Evolutionary conservation across 2,888 invertebrate genomes (phyloP).

Genomic region (Camponotus fellah): DNA sequence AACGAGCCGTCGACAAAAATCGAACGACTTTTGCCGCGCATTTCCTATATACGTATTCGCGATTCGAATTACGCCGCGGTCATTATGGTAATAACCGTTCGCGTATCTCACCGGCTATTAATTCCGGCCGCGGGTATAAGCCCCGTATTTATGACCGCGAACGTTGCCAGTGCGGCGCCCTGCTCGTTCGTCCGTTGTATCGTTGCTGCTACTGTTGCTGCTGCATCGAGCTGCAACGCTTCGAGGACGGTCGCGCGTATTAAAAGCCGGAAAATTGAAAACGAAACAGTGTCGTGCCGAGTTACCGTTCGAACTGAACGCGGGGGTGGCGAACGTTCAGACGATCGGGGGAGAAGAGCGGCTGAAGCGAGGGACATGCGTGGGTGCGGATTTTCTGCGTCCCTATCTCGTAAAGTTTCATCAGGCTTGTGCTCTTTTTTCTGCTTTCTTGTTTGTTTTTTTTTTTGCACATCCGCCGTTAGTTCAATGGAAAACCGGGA

Average conservation of each 20-base stretch:
- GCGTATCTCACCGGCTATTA: constrained; percentile 75
- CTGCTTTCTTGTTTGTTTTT: constrained; percentile 42
- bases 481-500: constrained; percentile 41
- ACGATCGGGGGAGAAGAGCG: not conserved
- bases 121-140: constrained; percentile 70
- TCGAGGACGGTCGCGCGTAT: constrained; percentile 68
- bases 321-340: constrained; percentile 22
- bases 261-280: constrained; percentile 80
- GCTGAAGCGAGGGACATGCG: constrained; percentile 14
- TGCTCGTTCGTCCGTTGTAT: not conserved
- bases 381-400: constrained; percentile 52
- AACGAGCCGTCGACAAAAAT: constrained; percentile 26
- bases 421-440: constrained; percentile 56
- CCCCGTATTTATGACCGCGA: constrained; percentile 65
- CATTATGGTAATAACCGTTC: constrained; percentile 80
- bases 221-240: constrained; percentile 30
- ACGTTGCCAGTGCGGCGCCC: constrained; percentile 40
- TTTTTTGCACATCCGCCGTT: constrained; percentile 53
- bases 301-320: constrained; percentile 63
- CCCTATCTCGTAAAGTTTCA: constrained; percentile 68
- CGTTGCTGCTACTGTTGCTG: not conserved
- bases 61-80: constrained; percentile 73
- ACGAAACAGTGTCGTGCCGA: constrained; percentile 70
- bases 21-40: constrained; percentile 48
- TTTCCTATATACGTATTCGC: constrained; percentile 56